Base-by-base conservation (phyloP, 2,797 vertebrate genomes). In the Octomys mimax region DNA sequence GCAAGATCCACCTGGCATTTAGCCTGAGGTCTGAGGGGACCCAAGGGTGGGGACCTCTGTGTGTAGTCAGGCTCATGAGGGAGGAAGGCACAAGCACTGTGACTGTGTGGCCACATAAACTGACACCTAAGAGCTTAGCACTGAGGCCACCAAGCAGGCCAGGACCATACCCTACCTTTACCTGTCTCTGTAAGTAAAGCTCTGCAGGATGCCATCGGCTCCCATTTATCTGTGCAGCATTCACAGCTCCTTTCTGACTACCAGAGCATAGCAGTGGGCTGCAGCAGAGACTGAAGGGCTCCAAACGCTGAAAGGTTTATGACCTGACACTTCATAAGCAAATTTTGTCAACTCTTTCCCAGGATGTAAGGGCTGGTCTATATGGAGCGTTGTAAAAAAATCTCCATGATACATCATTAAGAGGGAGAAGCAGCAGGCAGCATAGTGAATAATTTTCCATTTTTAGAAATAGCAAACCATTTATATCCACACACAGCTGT, bases 281-380 rank as follows among this genome's bases (percentile, higher is more conserved):
- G n/a, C 16, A 5, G 39, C 36, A 22, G 14, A 18, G 24, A 49
- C 0, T 6, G 8, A 8, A 0, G 33, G 54, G 1, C 36, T 16
- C 12, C 3, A 19, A n/a, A 92, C 36, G 31, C 59, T 73, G 54
- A 71, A 36, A 2, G 36, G n/a, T 18, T 52, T 54, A 3, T 26
- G n/a, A 0, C 59, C 9, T 31, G 26, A 54, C 39, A 36, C 57
- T 82, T 10, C 22, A 66, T 6, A 36, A 49, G 6, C 49, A 36
- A 64, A 54, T 59, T 52, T 36, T 26, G 61, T 54, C 13, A 21
- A 4, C 13, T 33, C 33, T 33, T 2, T 19, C 1, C 46, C 64
- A 36, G 49, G 61, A 54, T 21, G 22, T 0, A 5, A 19, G 52
- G 28, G 14, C 61, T 5, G 2, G 22, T 61, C 33, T 59, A 11